Evolutionary conservation across 2,888 invertebrate species (phyloP).

Genomic region (Ophraella communa): DNA sequence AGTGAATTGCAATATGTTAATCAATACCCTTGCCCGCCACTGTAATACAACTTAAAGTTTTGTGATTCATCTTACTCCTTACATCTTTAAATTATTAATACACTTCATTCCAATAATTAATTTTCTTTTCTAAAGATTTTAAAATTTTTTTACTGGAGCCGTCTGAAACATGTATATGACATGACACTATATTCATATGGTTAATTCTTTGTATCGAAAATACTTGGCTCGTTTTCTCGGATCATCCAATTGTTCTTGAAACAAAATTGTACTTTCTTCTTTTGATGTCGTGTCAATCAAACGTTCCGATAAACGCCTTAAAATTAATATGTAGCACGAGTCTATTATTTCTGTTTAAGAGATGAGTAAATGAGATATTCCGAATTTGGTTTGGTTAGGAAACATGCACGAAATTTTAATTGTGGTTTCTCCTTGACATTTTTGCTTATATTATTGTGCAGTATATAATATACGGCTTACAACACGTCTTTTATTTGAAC

Average conservation of each 20-base stretch:
- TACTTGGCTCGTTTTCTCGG: not conserved
- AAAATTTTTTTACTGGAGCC: constrained; percentile 41
- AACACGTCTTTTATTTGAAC: not conserved
- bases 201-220: constrained; percentile 4
- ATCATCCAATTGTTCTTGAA: constrained; percentile 18
- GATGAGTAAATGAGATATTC: constrained; percentile 1
- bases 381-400: constrained; percentile 7
- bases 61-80: constrained; percentile 29
- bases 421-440: not conserved
- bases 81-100: constrained; percentile 41
- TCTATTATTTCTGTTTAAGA: not conserved
- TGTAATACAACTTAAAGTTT: constrained; percentile 14
- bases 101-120: constrained; percentile 41
- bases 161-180: constrained; percentile 39
- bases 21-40: not conserved
- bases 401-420: not conserved
- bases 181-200: constrained; percentile 25
- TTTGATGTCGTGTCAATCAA: constrained; percentile 17
- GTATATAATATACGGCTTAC: not conserved
- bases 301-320: constrained; percentile 8
- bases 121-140: constrained; percentile 41
- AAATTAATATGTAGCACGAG: constrained; percentile 13
- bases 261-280: constrained; percentile 19
- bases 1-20: not conserved
- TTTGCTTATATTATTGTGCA: not conserved